Evolutionary conservation across 2,797 vertebrate genomes (phyloP).

Genomic region (Pachyuromys duprasi): DNA sequence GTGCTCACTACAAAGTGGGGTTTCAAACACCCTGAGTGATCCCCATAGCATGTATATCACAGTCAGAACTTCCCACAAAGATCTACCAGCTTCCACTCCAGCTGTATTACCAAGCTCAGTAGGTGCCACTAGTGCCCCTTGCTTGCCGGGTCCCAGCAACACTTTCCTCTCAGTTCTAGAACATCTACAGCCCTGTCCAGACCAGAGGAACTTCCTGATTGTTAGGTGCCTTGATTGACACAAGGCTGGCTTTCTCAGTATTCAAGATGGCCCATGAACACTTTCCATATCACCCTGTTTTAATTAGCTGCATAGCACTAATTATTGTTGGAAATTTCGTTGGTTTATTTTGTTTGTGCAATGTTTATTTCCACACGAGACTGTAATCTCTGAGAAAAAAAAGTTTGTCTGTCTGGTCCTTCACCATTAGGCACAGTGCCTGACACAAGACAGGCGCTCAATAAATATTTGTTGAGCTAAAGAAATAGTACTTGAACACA

Average conservation of each 20-base stretch:
- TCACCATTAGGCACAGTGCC: not conserved
- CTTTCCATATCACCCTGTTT: not conserved
- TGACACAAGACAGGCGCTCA: not conserved
- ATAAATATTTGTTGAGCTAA: slow-evolving; percentile 49
- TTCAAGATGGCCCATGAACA: not conserved
- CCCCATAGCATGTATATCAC: not conserved
- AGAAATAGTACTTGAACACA: slow-evolving; percentile 52
- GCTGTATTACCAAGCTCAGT: not conserved
- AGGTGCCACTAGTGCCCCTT: not conserved
- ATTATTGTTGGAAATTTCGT: not conserved
- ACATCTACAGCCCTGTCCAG: not conserved
- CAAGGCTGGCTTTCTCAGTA: not conserved
- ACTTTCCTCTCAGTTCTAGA: not conserved
- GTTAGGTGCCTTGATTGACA: not conserved
- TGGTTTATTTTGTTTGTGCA: not conserved
- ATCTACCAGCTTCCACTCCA: not conserved
- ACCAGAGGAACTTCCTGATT: not conserved
- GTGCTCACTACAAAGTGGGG: not conserved
- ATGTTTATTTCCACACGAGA: slow-evolving; percentile 49
- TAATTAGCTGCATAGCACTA: not conserved
- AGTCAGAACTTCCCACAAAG: not conserved
- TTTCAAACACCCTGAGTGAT: not conserved
- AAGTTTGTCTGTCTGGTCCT: not conserved
- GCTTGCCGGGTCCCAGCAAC: not conserved
- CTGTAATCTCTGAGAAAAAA: not conserved